phyloP scores from a whole-genome alignment of 2,888 invertebrate genomes.

The Drosophila fungiperda region DNA sequence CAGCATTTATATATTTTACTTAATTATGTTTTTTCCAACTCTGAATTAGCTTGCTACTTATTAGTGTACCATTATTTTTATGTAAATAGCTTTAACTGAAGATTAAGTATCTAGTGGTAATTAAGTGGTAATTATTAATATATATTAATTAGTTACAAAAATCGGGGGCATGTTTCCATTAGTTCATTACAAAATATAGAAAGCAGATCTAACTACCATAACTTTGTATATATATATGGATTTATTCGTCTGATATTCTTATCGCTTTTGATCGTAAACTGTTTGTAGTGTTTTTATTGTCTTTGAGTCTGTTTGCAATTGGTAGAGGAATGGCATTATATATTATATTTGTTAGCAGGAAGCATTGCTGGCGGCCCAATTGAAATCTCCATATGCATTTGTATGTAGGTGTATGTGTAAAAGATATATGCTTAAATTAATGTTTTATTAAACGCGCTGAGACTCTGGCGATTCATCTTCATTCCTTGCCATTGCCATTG shows the following conservation, averaged over 20 bases:
- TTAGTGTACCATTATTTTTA: neutral
- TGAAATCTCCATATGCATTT: conserved; percentile 36
- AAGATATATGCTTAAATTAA: conserved; percentile 53
- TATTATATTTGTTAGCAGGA: conserved; percentile 49
- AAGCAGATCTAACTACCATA: neutral
- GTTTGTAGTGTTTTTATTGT: conserved; percentile 7
- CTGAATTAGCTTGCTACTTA: neutral
- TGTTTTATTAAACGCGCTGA: conserved; percentile 66
- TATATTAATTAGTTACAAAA: neutral
- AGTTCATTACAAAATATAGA: no score
- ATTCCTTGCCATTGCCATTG: conserved; percentile 57
- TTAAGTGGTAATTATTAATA: neutral
- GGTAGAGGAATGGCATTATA: conserved; percentile 10
- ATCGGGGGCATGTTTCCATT: neutral
- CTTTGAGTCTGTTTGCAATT: neutral
- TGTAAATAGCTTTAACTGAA: neutral
- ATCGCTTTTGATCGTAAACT: neutral
- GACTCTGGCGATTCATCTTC: conserved; percentile 58
- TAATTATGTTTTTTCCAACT: neutral
- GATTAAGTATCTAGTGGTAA: no score
- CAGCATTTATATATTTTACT: neutral
- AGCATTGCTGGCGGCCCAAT: conserved; percentile 52
- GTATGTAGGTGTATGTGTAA: conserved; percentile 5
- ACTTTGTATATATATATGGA: neutral
- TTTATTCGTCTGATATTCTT: neutral